Evolutionary conservation across 2,888 invertebrate species (phyloP), one percentile per base, ranked within the genome.

Genomic region (Gastrophysa polygoni): DNA sequence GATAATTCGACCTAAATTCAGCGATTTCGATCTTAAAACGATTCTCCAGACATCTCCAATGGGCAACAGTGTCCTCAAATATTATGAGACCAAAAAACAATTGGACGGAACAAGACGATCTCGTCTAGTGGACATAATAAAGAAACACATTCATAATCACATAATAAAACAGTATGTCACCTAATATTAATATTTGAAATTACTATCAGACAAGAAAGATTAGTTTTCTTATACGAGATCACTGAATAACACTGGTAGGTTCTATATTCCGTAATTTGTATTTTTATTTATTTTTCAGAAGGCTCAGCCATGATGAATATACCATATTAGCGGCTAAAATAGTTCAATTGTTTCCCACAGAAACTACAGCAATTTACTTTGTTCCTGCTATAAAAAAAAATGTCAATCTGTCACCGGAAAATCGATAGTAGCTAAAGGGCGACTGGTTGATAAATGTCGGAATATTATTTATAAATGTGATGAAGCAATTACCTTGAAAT

Each of bases 31-130:
- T 20, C 38, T 51, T 28, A 51, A 51, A 51, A 34, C 20, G 34
- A 51, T 51, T 51, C 51, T 51, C 20, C 34, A 51, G 21, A 51
- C 51, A 34, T 51, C 51, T 16, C 51, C 51, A 34, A 51, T 49
- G 24, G 28, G 49, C 49, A 49, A 49, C 28, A 49, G 49, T 49
- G 34, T 51, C 21, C 51, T 51, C 34, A 51, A 50, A 32, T 50
- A 50, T 29, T 50, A 50, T 32, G 50, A 50, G 17, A 32, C 50
- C 17, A 51, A 34, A 51, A 51, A 32, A 21, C 38, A 34, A 34
- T 34, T 51, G 8, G 51, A 51, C 21, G 51, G 51, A 51, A 51
- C 34, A 18, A 51, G 34, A 51, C 11, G 34, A 38, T 21, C 51
- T 20, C 51, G 51, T 51, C 17, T 34, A 21, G 51, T 38, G 51